These are phyloP conservation scores for Hyperopisus bebe DNA, from an alignment of 2,113 vertebrate species.

Conservation along the genomic window DNA sequence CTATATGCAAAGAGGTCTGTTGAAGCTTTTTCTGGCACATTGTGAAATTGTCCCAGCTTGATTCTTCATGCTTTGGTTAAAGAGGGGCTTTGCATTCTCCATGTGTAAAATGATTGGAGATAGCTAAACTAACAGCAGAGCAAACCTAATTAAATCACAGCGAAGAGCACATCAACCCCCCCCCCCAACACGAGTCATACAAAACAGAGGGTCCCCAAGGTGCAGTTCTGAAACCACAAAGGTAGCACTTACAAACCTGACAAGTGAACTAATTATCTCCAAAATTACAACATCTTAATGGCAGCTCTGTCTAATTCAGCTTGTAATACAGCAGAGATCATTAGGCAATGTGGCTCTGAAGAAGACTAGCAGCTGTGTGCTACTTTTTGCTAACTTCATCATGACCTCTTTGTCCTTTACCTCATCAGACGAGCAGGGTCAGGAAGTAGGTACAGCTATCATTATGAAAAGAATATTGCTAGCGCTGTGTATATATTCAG, in stretches of 20 bases:
- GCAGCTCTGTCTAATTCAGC: conserved; percentile 31
- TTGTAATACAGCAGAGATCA: conserved; percentile 47
- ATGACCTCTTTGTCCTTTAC: neutral
- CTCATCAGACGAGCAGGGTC: neutral
- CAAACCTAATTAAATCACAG: conserved; percentile 26
- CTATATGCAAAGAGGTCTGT: conserved; percentile 32
- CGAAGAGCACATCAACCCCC: conserved; percentile 5
- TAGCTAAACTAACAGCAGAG: conserved; percentile 21
- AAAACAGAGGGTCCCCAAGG: conserved; percentile 54
- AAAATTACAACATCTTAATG: conserved; percentile 72
- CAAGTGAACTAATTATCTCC: conserved; percentile 67
- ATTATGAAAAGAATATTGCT: neutral
- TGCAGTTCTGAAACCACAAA: conserved; percentile 50
- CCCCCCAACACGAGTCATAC: conserved; percentile 5
- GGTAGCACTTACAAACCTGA: conserved; percentile 65
- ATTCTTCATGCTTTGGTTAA: neutral
- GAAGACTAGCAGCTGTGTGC: conserved; percentile 34
- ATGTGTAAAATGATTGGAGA: conserved; percentile 12
- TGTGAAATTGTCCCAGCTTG: neutral
- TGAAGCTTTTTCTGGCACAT: neutral
- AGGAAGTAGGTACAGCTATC: neutral
- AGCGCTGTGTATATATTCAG: neutral
- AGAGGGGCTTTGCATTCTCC: neutral
- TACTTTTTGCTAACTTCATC: neutral
- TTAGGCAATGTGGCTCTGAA: conserved; percentile 30